phyloP scores from a whole-genome alignment of 2,888 invertebrate genomes.

The Drosophila rellima region DNA sequence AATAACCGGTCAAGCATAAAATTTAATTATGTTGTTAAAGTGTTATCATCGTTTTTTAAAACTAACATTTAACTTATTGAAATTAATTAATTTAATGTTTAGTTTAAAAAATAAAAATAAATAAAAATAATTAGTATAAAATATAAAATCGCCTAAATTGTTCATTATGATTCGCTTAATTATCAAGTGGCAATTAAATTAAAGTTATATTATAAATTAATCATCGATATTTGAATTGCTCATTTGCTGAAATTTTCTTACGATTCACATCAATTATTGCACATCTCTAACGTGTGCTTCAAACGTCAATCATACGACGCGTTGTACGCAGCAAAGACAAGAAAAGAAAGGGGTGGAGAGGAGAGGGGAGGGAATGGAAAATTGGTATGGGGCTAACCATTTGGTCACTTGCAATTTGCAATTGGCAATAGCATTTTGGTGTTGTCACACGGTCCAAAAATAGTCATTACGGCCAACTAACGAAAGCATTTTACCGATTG shows the following conservation, averaged over 20 bases:
- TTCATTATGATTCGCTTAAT: too few species aligned
- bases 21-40: too few species aligned
- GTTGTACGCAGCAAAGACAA: conserved; percentile 32
- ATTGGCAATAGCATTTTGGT: conserved; percentile 31
- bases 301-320: conserved; percentile 71
- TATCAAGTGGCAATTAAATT: too few species aligned
- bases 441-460: conserved; percentile 72
- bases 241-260: too few species aligned
- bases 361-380: not conserved
- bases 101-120: too few species aligned
- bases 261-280: not conserved
- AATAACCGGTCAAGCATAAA: too few species aligned
- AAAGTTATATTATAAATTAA: too few species aligned
- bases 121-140: too few species aligned
- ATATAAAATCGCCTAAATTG: too few species aligned
- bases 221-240: not conserved
- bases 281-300: conserved; percentile 19
- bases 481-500: conserved; percentile 36
- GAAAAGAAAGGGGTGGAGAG: not conserved
- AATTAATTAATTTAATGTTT: too few species aligned
- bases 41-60: too few species aligned
- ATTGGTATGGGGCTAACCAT: not conserved
- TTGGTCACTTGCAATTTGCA: conserved; percentile 46
- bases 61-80: too few species aligned
- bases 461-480: conserved; percentile 74